phyloP scores from a whole-genome alignment of 2,888 invertebrate genomes.

The Drosophila atroscutellata region DNA sequence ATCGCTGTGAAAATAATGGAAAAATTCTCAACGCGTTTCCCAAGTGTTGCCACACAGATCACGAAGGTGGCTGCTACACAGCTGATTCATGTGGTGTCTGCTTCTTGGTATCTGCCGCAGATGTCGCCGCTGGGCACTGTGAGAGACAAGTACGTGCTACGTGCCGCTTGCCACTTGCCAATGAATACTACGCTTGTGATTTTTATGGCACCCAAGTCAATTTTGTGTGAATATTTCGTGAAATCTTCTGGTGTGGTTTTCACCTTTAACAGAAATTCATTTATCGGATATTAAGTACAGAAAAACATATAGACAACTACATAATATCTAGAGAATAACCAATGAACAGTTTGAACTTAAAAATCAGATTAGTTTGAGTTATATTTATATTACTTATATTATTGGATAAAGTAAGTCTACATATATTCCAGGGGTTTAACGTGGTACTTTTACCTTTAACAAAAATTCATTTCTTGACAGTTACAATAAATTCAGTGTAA shows the following conservation, averaged over 20 bases:
- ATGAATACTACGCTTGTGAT: constrained; percentile 26
- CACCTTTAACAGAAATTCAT: constrained; percentile 7
- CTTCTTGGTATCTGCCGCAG: constrained; percentile 27
- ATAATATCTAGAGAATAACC: background rate
- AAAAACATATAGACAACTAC: background rate
- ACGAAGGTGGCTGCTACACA: constrained; percentile 41
- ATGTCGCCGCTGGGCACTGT: constrained; percentile 51
- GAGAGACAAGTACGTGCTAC: constrained; percentile 2
- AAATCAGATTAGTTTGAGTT: background rate
- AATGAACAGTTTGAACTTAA: background rate
- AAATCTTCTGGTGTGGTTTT: constrained; percentile 13
- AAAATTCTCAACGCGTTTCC: constrained; percentile 67
- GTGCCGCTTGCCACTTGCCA: constrained; percentile 44
- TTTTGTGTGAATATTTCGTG: constrained; percentile 39
- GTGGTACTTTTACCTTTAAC: no score
- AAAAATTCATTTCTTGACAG: no score
- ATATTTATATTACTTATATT: no score
- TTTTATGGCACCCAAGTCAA: constrained; percentile 18
- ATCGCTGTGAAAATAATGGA: constrained; percentile 51
- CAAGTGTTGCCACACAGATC: constrained; percentile 41
- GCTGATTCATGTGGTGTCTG: constrained; percentile 39
- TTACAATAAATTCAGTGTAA: background rate
- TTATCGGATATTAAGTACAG: background rate
- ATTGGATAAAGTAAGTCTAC: no score
- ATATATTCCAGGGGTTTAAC: no score